Conservation (phyloP, 2,797 vertebrate species). For the Muscicapa striata region DNA sequence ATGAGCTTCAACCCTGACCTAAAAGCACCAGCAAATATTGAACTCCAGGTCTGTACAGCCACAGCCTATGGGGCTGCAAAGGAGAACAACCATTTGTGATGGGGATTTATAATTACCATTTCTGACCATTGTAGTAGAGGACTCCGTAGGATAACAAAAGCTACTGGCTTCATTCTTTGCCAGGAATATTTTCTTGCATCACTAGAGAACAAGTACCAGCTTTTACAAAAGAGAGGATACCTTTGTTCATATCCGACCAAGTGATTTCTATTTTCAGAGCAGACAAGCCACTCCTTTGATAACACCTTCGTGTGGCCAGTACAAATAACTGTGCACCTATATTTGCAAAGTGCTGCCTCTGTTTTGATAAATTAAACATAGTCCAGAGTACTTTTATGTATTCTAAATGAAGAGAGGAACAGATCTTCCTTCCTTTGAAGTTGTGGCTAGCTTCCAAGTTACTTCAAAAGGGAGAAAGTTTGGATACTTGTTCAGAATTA, state of each 20-base stretch:
- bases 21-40: neutral
- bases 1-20: conserved; percentile 35
- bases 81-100: neutral
- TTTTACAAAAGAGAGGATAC: neutral
- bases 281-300: neutral
- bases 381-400: conserved; percentile 19
- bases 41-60: neutral
- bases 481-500: conserved; percentile 34
- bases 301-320: neutral
- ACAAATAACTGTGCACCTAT: conserved; percentile 1
- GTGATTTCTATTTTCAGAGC: neutral
- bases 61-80: neutral
- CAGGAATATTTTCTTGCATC: conserved; percentile 8
- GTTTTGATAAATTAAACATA: conserved; percentile 40
- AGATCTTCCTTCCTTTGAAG: conserved; percentile 58
- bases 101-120: neutral
- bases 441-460: conserved; percentile 51
- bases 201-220: neutral
- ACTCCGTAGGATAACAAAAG: neutral
- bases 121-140: neutral
- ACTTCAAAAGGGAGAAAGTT: conserved; percentile 58
- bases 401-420: conserved; percentile 27
- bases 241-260: neutral
- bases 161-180: neutral
- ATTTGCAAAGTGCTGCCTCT: conserved; percentile 35